Conservation (phyloP, 2,797 vertebrate species). For the Onychomys arenicola region DNA sequence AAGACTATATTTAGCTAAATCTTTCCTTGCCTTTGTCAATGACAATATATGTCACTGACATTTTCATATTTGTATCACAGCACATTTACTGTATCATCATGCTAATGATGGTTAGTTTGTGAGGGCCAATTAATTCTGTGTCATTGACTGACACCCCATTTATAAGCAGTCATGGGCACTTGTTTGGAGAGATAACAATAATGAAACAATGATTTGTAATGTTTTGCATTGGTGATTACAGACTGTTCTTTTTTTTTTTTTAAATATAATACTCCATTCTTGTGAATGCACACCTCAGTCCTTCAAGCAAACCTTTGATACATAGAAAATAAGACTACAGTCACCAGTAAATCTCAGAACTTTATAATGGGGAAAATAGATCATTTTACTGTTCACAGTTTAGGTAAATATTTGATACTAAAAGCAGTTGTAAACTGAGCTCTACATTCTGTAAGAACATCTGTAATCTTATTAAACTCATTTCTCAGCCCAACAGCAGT, state of each 20-base stretch:
- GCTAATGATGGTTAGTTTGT: slow-evolving; percentile 80
- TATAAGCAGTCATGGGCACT: slow-evolving; percentile 70
- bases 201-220: slow-evolving; percentile 77
- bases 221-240: slow-evolving; percentile 71
- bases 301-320: slow-evolving; percentile 18
- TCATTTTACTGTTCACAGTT: neutral
- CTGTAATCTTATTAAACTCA: neutral
- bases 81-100: slow-evolving; percentile 76
- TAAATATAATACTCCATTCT: slow-evolving; percentile 42
- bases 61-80: slow-evolving; percentile 80
- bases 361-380: neutral
- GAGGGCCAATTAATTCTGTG: slow-evolving; percentile 82
- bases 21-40: slow-evolving; percentile 72
- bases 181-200: slow-evolving; percentile 79
- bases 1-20: slow-evolving; percentile 71
- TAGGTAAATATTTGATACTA: slow-evolving; percentile 19
- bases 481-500: neutral
- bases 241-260: slow-evolving; percentile 51
- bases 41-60: slow-evolving; percentile 54
- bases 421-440: neutral
- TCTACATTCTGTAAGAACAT: neutral
- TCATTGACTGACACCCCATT: slow-evolving; percentile 78
- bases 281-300: neutral
- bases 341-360: neutral
- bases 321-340: neutral